A percentile compares a stretch with the other conserved stretches of the same genome.
Conservation (phyloP, 23 tunicate species). For the Halocynthia roretzi region DNA sequence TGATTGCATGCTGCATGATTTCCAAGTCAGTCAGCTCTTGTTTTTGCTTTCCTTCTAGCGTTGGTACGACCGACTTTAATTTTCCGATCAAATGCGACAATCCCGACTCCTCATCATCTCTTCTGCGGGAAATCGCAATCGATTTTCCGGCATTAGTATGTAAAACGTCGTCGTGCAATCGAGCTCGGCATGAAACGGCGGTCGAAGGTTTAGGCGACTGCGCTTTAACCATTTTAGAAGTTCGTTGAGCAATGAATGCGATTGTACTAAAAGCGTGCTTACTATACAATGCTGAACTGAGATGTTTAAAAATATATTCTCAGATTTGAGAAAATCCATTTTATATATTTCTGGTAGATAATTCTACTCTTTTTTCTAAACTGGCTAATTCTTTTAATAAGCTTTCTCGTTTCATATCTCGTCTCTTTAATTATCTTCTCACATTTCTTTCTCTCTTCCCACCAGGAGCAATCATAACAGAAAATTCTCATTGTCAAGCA, state of each 20-base stretch:
- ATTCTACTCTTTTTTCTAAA: neutral
- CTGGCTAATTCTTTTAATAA: slow-evolving; percentile 4
- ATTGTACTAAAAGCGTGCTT: neutral
- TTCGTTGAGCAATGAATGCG: neutral
- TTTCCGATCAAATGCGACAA: slow-evolving; percentile 15
- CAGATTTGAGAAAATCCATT: neutral
- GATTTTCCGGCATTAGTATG: slow-evolving; percentile 11
- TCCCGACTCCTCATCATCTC: slow-evolving; percentile 11
- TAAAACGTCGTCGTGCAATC: slow-evolving; percentile 2
- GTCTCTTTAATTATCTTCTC: slow-evolving; percentile 3
- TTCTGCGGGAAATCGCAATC: slow-evolving; percentile 11
- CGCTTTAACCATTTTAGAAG: slow-evolving; percentile 22
- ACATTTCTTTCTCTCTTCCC: neutral
- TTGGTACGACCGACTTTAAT: slow-evolving; percentile 19
- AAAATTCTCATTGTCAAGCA: slow-evolving; percentile 4
- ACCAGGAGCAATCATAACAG: slow-evolving; percentile 17
- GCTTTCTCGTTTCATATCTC: slow-evolving; percentile 3
- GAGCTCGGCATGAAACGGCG: slow-evolving; percentile 15
- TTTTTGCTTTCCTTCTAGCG: slow-evolving; percentile 9
- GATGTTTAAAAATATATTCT: neutral
- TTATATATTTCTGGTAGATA: neutral
- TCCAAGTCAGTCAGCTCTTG: slow-evolving; percentile 20
- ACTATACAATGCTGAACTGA: neutral
- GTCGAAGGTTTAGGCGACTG: slow-evolving; percentile 25
- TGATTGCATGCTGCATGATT: slow-evolving; percentile 25